Conservation (phyloP, 1,140 invertebrate genomes). For the Cheumatopsyche charites region DNA sequence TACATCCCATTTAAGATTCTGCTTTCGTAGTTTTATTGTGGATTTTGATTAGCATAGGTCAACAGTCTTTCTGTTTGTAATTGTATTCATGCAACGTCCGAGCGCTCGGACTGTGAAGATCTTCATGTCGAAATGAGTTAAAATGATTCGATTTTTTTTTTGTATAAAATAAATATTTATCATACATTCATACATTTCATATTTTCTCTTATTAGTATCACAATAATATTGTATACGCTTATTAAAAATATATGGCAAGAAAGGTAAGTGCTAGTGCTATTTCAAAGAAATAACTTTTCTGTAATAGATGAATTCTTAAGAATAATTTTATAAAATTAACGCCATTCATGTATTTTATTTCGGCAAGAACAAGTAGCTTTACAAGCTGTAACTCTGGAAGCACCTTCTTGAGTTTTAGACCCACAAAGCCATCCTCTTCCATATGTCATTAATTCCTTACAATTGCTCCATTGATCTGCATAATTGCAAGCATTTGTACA, state of each 20-base stretch:
- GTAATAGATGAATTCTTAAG: neutral
- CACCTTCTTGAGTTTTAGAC: conserved; percentile 62
- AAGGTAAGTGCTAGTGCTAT: neutral
- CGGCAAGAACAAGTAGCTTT: conserved; percentile 75
- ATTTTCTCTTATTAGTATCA: too few species aligned
- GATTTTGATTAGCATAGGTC: conserved; percentile 19
- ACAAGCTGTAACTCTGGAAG: conserved; percentile 65
- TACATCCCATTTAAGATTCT: conserved; percentile 4
- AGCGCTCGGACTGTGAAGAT: neutral
- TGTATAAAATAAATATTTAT: too few species aligned
- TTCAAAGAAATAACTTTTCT: neutral
- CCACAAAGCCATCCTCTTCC: conserved; percentile 70
- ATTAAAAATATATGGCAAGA: neutral
- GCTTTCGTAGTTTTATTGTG: conserved; percentile 14
- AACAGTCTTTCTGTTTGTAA: conserved; percentile 5
- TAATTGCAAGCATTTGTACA: conserved; percentile 77
- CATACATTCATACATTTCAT: too few species aligned
- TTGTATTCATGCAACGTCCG: neutral
- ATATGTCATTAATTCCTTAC: conserved; percentile 65
- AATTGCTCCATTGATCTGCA: conserved; percentile 76
- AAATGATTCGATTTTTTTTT: too few species aligned
- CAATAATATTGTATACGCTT: neutral
- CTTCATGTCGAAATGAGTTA: too few species aligned
- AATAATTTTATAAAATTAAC: conserved; percentile 37
- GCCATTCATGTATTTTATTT: conserved; percentile 56